Percentiles rank a stretch among this genome's conserved stretches.
Evolutionary conservation across 2,797 vertebrate genomes (phyloP).

Genomic region (Xenentodon cancila): DNA sequence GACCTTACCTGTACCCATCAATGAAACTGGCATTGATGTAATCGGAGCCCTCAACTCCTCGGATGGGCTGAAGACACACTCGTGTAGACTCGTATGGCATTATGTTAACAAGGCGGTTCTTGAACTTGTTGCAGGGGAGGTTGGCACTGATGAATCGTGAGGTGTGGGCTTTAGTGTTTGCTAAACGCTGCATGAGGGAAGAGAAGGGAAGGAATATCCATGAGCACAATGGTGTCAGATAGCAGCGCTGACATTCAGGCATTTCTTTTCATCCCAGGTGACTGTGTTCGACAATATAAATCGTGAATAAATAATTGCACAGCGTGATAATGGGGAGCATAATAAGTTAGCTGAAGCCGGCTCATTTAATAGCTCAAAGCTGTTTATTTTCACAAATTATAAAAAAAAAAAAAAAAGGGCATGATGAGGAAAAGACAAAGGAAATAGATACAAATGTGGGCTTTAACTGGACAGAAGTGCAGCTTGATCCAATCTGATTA

Average conservation of each 20-base stretch:
- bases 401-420: conserved; percentile 18
- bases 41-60: conserved; percentile 98
- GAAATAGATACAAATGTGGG: conserved; percentile 29
- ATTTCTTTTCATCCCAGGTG: conserved; percentile 23
- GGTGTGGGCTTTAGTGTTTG: conserved; percentile 98
- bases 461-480: conserved; percentile 38
- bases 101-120: conserved; percentile 99
- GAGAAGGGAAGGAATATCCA: conserved; percentile 2
- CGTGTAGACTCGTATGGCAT: conserved; percentile 99
- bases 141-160: conserved; percentile 99
- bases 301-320: conserved; percentile 29
- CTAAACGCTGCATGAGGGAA: conserved; percentile 87
- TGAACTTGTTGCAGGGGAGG: conserved; percentile 99
- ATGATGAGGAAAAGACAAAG: conserved; percentile 45
- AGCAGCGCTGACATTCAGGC: neutral
- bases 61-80: conserved; percentile 96
- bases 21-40: conserved; percentile 99
- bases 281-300: neutral
- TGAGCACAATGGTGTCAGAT: conserved; percentile 11
- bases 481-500: conserved; percentile 59
- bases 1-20: conserved; percentile 94
- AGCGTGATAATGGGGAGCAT: conserved; percentile 19
- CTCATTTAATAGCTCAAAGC: too few relatives aligned
- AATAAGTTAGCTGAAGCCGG: neutral
- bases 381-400: neutral